Conservation (phyloP, 2,888 invertebrate genomes). For the Hydraecia micacea region DNA sequence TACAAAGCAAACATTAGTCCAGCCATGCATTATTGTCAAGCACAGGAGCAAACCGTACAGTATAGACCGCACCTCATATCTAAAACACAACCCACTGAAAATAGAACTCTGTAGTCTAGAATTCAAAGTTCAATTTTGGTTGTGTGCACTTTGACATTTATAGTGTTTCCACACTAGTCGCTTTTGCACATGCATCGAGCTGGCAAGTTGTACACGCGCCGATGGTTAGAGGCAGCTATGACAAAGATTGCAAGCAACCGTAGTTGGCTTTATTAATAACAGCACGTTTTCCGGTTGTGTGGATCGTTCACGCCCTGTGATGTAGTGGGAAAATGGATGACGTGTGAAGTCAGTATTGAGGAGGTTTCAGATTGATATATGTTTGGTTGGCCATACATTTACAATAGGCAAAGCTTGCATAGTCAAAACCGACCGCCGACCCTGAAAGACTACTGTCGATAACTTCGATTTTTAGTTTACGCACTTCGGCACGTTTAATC, state of each 20-base stretch:
- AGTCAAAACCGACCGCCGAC: too few relatives aligned
- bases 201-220: constrained; percentile 85
- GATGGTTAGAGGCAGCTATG: constrained; percentile 83
- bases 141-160: constrained; percentile 52
- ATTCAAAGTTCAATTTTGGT: constrained; percentile 42
- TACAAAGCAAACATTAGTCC: constrained; percentile 90
- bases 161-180: constrained; percentile 65
- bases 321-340: constrained; percentile 67
- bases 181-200: constrained; percentile 83
- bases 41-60: constrained; percentile 75
- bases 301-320: constrained; percentile 65
- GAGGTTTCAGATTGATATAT: constrained; percentile 25
- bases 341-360: constrained; percentile 42
- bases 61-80: constrained; percentile 64
- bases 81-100: constrained; percentile 46
- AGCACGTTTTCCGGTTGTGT: constrained; percentile 81
- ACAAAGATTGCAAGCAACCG: constrained; percentile 86
- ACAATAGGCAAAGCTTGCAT: not conserved
- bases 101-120: constrained; percentile 29
- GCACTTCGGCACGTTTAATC: not conserved
- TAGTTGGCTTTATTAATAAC: constrained; percentile 87
- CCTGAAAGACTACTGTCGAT: too few relatives aligned
- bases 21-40: constrained; percentile 90
- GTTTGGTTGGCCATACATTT: not conserved
- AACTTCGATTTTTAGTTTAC: not conserved